Evolutionary conservation across 1,140 invertebrate genomes (phyloP).

Genomic region (Trachymyrmex septentrionalis): DNA sequence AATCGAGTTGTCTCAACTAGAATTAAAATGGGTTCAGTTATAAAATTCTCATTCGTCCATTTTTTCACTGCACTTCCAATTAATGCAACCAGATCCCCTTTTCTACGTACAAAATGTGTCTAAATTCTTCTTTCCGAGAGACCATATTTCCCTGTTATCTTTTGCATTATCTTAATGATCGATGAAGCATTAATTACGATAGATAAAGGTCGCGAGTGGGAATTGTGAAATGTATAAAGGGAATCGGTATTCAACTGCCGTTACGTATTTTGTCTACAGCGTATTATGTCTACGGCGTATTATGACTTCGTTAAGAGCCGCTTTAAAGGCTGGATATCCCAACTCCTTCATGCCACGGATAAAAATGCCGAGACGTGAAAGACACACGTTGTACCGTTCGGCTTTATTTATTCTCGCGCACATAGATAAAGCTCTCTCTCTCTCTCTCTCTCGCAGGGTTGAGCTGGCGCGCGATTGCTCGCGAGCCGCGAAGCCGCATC

Average conservation of each 20-base stretch:
- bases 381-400: conserved; percentile 55
- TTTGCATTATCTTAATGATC: conserved; percentile 4
- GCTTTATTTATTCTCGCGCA: conserved; percentile 53
- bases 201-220: background rate
- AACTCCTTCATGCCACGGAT: conserved; percentile 1
- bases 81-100: background rate
- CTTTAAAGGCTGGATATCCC: conserved; percentile 51
- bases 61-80: background rate
- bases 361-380: conserved; percentile 47
- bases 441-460: background rate
- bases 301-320: conserved; percentile 43
- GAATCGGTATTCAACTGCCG: conserved; percentile 52
- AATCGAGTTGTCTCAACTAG: too few species aligned
- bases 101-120: too few species aligned
- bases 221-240: conserved; percentile 11
- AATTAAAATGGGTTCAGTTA: too few species aligned
- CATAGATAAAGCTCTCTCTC: conserved; percentile 44
- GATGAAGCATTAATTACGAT: conserved; percentile 36
- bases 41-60: too few species aligned
- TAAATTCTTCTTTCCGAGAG: background rate
- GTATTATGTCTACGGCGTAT: background rate
- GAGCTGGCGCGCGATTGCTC: conserved; percentile 33
- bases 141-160: too few species aligned
- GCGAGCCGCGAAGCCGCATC: conserved; percentile 54
- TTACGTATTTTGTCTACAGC: conserved; percentile 53